Evolutionary conservation across 2,113 vertebrate genomes (phyloP).

Genomic region (Microcebus lehilahytsara): DNA sequence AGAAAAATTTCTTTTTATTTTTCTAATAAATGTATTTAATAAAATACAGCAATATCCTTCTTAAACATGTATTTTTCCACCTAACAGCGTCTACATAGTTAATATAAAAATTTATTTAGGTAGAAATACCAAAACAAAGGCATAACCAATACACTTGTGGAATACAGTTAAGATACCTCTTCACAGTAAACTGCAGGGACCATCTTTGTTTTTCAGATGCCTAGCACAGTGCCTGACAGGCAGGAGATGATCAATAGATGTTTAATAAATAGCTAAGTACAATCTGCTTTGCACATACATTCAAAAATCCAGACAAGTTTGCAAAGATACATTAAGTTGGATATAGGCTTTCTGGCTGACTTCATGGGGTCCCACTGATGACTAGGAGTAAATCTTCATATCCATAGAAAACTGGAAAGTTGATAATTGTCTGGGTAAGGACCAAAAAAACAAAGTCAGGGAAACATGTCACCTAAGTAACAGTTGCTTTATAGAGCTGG

Average conservation of each 20-base stretch:
- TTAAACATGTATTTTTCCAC: conserved; percentile 35
- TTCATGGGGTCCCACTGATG: conserved; percentile 72
- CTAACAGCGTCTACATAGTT: conserved; percentile 47
- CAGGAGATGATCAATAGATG: conserved; percentile 30
- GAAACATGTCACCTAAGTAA: conserved; percentile 71
- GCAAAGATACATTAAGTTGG: conserved; percentile 66
- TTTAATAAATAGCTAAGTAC: conserved; percentile 63
- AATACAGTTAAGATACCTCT: conserved; percentile 59
- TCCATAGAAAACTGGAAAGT: conserved; percentile 74
- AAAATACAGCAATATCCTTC: conserved; percentile 54
- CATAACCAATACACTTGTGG: conserved; percentile 21
- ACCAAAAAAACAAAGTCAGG: conserved; percentile 75
- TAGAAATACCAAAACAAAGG: conserved; percentile 54
- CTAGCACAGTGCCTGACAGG: conserved; percentile 61
- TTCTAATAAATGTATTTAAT: conserved; percentile 39
- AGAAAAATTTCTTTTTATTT: conserved; percentile 53
- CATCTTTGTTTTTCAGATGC: conserved; percentile 40
- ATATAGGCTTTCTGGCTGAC: conserved; percentile 73
- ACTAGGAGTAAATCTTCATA: conserved; percentile 76
- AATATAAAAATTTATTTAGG: conserved; percentile 55
- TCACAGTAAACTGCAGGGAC: conserved; percentile 54
- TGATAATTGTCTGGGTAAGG: conserved; percentile 75
- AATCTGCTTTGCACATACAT: conserved; percentile 68
- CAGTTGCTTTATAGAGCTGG: conserved; percentile 66
- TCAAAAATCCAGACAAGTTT: conserved; percentile 69